Conservation (phyloP, 92 coral and sea anemone species). For the Paragorgia papillata region DNA sequence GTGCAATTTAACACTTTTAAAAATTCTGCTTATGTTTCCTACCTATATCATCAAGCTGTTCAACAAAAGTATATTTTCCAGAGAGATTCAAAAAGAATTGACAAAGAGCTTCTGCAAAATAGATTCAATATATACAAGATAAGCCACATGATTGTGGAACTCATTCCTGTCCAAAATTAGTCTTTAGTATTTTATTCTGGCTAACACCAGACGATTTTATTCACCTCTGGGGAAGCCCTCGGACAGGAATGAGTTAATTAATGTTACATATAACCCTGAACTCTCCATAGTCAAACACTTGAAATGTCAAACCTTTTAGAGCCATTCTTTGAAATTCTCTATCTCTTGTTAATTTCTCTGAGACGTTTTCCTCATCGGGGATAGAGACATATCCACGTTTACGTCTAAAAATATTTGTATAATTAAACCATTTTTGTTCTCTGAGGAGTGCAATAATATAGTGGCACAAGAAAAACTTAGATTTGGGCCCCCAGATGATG, state of each 20-base stretch:
- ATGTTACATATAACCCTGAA: background rate
- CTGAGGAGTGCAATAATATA: too few species aligned
- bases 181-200: too few species aligned
- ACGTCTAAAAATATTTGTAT: background rate
- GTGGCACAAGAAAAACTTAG: too few species aligned
- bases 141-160: too few species aligned
- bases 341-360: conserved; percentile 80
- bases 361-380: conserved; percentile 73
- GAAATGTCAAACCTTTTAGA: conserved; percentile 88
- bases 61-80: conserved; percentile 39
- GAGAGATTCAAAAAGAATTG: conserved; percentile 44
- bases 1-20: too few species aligned
- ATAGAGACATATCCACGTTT: conserved; percentile 59
- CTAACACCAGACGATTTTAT: too few species aligned
- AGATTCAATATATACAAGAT: background rate
- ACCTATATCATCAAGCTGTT: conserved; percentile 41
- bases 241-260: too few species aligned
- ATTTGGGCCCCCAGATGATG: too few species aligned
- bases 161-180: too few species aligned
- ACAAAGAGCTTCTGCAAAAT: conserved; percentile 36
- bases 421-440: too few species aligned
- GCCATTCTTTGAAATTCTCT: conserved; percentile 71
- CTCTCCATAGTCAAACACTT: background rate
- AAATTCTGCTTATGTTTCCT: background rate
- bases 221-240: too few species aligned